Evolutionary conservation across 2,797 vertebrate species (phyloP).

Genomic region (Eulemur mongoz): DNA sequence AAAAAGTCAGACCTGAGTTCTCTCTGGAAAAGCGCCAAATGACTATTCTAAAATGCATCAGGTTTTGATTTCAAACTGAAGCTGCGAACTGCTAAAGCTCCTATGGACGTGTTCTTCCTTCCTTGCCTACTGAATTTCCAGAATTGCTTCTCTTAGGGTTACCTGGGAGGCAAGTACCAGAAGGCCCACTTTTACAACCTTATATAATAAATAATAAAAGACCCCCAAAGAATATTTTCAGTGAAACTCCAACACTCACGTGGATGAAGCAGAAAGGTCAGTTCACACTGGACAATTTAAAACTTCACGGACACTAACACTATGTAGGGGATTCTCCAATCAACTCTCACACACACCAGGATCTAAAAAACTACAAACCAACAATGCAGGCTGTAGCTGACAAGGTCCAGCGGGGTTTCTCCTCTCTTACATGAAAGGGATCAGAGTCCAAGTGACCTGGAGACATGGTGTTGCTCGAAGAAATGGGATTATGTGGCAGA

Average conservation of each 20-base stretch:
- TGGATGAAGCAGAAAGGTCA: neutral
- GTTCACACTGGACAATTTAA: slow-evolving; percentile 32
- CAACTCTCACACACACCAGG: neutral
- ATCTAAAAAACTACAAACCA: neutral
- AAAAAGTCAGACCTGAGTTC: neutral
- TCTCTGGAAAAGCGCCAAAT: neutral
- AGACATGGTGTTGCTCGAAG: neutral
- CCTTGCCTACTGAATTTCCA: neutral
- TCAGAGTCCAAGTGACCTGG: neutral
- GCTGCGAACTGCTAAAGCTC: neutral
- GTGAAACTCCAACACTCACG: rapidly evolving
- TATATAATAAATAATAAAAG: neutral
- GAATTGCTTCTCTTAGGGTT: neutral
- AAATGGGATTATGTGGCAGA: slow-evolving; percentile 3
- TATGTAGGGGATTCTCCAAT: neutral
- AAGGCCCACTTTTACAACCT: neutral
- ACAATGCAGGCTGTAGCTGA: neutral
- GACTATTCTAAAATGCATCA: neutral
- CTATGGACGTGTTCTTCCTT: neutral
- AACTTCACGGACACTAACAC: neutral
- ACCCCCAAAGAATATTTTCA: neutral
- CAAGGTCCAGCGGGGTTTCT: neutral
- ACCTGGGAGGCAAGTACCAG: neutral
- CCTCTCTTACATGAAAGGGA: neutral
- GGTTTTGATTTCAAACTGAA: slow-evolving; percentile 13